phyloP scores from a whole-genome alignment of 2,888 invertebrate genomes.

The Lampropteryx suffumata region DNA sequence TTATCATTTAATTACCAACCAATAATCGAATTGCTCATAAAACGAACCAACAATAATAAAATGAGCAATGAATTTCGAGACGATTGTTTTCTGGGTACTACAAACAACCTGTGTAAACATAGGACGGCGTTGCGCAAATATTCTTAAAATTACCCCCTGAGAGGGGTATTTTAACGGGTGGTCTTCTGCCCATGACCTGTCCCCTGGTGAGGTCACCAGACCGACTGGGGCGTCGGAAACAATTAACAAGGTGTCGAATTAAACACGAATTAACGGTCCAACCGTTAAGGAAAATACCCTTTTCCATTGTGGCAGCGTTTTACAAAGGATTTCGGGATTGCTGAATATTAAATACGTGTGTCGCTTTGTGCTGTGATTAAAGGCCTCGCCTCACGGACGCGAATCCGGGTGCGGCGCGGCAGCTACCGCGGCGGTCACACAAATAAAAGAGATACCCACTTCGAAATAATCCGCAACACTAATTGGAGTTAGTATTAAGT shows the following conservation, averaged over 20 bases:
- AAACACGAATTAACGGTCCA: constrained; percentile 80
- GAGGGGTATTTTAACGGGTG: constrained; percentile 52
- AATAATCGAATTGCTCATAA: constrained; percentile 81
- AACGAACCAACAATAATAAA: constrained; percentile 83
- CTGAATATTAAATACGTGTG: constrained; percentile 79
- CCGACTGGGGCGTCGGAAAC: constrained; percentile 78
- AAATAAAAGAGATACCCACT: too few species aligned
- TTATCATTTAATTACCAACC: constrained; percentile 82
- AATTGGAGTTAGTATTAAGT: too few species aligned
- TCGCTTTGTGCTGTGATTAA: constrained; percentile 74
- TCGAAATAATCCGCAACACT: too few species aligned
- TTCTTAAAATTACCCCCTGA: constrained; percentile 79
- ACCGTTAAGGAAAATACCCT: constrained; percentile 80
- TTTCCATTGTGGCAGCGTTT: constrained; percentile 76
- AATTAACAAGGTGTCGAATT: constrained; percentile 84
- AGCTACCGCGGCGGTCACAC: too few species aligned
- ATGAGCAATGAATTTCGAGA: constrained; percentile 82
- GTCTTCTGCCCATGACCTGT: constrained; percentile 60
- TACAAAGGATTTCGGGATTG: constrained; percentile 80
- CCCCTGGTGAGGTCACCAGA: constrained; percentile 74
- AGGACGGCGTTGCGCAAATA: constrained; percentile 75
- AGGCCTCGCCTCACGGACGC: not conserved
- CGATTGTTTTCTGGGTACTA: constrained; percentile 82
- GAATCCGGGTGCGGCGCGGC: not conserved
- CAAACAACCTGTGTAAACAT: constrained; percentile 81